Percentiles rank a stretch among this genome's conserved stretches.
Conservation (phyloP, 2,797 vertebrate species). For the Ambastaia sidthimunki region DNA sequence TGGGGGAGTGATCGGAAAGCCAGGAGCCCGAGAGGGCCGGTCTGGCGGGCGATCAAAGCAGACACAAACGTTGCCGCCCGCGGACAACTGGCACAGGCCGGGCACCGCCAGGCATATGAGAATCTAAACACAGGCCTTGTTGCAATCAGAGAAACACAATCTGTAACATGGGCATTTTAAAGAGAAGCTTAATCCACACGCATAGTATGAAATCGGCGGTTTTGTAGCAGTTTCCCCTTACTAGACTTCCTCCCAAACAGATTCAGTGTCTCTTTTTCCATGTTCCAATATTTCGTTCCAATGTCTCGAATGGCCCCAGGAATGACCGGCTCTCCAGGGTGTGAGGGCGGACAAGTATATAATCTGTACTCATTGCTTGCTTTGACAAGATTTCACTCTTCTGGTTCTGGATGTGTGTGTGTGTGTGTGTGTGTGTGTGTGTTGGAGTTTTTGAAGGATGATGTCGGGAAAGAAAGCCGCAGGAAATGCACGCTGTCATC, state of each 20-base stretch:
- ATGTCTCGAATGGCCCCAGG: conserved; percentile 71
- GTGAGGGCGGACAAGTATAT: conserved; percentile 78
- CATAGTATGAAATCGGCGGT: conserved; percentile 83
- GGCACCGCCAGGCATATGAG: conserved; percentile 71
- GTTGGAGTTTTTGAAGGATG: conserved; percentile 49
- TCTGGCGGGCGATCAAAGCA: conserved; percentile 78
- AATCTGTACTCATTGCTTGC: conserved; percentile 74
- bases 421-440: too few species aligned
- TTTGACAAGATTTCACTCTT: conserved; percentile 76
- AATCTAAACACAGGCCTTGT: conserved; percentile 69
- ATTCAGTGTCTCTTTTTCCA: conserved; percentile 49
- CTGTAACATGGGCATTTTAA: conserved; percentile 83
- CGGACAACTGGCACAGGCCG: conserved; percentile 75
- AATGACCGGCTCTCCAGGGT: conserved; percentile 74
- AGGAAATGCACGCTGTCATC: conserved; percentile 53
- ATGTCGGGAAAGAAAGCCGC: conserved; percentile 59
- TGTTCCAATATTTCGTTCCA: conserved; percentile 10
- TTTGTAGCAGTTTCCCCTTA: conserved; percentile 70
- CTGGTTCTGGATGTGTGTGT: conserved; percentile 31
- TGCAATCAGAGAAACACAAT: conserved; percentile 75
- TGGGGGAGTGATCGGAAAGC: conserved; percentile 68
- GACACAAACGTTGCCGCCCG: conserved; percentile 71
- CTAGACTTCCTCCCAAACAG: conserved; percentile 53
- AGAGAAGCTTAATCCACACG: conserved; percentile 81
- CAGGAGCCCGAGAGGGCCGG: conserved; percentile 74